A percentile compares a stretch with the other conserved stretches of the same genome.
Conservation (phyloP, 2,888 invertebrate genomes). For the Ennomos fuscantarius region DNA sequence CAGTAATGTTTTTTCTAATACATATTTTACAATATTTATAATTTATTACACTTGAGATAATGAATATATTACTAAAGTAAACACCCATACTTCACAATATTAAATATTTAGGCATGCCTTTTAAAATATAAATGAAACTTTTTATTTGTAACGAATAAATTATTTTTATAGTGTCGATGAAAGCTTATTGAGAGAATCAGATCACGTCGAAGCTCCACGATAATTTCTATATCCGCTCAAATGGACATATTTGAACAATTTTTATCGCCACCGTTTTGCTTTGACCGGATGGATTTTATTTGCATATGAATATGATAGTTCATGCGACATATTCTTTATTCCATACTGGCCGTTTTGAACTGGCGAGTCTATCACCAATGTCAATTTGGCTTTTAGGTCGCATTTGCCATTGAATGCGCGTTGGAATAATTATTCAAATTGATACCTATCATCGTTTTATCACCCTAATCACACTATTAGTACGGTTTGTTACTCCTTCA, state of each 20-base stretch:
- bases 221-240: constrained; percentile 66
- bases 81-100: too few relatives aligned
- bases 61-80: too few relatives aligned
- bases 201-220: constrained; percentile 43
- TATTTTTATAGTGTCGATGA: too few relatives aligned
- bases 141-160: too few relatives aligned
- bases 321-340: constrained; percentile 61
- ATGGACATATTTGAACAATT: constrained; percentile 70
- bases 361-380: constrained; percentile 47
- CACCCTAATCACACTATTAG: too few relatives aligned
- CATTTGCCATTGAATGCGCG: constrained; percentile 41
- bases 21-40: too few relatives aligned
- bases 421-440: too few relatives aligned
- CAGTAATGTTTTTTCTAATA: too few relatives aligned
- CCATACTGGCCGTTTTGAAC: constrained; percentile 54
- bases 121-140: constrained; percentile 9
- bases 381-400: constrained; percentile 44
- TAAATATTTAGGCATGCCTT: too few relatives aligned
- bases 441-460: too few relatives aligned
- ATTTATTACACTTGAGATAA: too few relatives aligned
- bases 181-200: constrained; percentile 16
- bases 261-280: constrained; percentile 71
- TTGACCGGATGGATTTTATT: constrained; percentile 65
- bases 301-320: constrained; percentile 74
- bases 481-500: too few relatives aligned